phyloP scores from a whole-genome alignment of 2,113 vertebrate genomes.

The Recurvirostra avosetta region DNA sequence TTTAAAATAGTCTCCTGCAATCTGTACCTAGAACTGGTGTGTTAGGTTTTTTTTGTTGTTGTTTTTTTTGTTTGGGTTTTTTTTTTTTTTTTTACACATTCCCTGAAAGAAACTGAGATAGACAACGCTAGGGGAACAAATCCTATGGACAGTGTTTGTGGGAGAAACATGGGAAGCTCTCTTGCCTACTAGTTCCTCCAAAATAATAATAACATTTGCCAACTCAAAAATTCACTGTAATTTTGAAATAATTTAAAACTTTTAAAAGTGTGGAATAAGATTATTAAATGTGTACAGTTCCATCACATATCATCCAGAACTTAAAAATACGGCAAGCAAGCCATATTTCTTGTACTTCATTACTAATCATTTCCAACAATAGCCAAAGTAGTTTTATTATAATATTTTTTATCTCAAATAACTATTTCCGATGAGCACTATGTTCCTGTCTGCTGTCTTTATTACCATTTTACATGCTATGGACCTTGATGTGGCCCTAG shows the following conservation, averaged over 20 bases:
- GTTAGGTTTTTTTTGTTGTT: neutral
- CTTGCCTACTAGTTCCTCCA: neutral
- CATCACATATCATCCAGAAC: neutral
- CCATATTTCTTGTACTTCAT: neutral
- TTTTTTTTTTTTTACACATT: neutral
- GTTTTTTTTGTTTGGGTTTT: neutral
- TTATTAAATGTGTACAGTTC: neutral
- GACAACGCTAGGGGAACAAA: neutral
- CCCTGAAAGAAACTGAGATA: neutral
- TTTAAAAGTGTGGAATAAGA: neutral
- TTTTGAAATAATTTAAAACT: neutral
- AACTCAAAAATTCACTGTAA: neutral
- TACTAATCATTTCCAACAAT: neutral
- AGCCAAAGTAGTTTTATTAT: neutral
- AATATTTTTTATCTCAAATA: neutral
- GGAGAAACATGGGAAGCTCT: neutral
- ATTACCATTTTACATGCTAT: neutral
- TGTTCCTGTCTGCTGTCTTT: neutral
- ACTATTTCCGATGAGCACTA: neutral
- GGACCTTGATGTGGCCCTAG: neutral
- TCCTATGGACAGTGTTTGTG: neutral
- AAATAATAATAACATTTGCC: neutral
- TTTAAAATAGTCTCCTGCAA: neutral
- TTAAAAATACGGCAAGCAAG: neutral
- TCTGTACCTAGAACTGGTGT: neutral